Base-by-base conservation (phyloP, 2,797 vertebrate species). In the Hypotaenidia okinawae region DNA sequence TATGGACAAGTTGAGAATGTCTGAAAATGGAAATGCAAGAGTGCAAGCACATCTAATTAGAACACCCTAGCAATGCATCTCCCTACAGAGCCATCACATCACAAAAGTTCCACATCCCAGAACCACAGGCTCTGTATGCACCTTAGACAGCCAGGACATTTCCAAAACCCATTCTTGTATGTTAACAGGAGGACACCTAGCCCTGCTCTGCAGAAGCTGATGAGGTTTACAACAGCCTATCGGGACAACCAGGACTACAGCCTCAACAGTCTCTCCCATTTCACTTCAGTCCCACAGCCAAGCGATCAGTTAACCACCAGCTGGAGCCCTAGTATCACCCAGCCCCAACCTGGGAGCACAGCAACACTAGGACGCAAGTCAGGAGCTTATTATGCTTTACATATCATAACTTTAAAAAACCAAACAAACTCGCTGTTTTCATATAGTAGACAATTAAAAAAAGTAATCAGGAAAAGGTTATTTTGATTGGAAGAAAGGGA, bases 11-110 rank as follows among this genome's bases (percentile, higher is more conserved):
- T 82, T 90, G 87, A 84, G 86, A 61, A 92, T 0, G 37, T 19
- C 84, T 93, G 82, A 84, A 91, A 95, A 92, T 52, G 69, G 66
- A 88, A 93, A 89, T 35, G 41, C 22, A 67, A 5, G 87, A 96
- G 75, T 49, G 37, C 33, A 83, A 82, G 90, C 68, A 75, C 51
- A 62, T 64, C 86, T 91, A 82, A 95, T 83, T 83, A 83, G 68
- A 90, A 93, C 68, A 43, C 45, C 52, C 27, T 61, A 83, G 81
- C 45, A 54, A 87, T 49, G 45, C 21, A 83, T 57, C 39, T 21
- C 79, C 68, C 75, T 55, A 21, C 27, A 61, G 61, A 97, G 67
- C 5, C 33, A 8, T 10, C 66, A 25, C 5, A n/a, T 1, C 86
- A 74, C 74, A 89, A 63, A 84, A 91, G 14, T 32, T 49, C 15